Evolutionary conservation across 2,888 invertebrate genomes (phyloP).

Genomic region (Noctua janthe): DNA sequence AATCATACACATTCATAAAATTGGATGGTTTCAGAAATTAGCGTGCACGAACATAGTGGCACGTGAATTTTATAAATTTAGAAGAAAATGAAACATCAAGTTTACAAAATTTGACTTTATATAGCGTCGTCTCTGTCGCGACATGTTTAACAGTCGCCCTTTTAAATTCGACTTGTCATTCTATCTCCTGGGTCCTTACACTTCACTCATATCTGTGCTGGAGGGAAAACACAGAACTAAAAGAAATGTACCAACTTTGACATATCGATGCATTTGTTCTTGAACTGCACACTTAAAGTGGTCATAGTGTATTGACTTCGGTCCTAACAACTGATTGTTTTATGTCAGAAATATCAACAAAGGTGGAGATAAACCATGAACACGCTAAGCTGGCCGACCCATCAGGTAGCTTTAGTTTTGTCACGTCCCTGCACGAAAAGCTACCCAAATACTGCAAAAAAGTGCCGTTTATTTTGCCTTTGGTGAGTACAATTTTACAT

Average conservation of each 20-base stretch:
- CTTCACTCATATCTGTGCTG: not conserved
- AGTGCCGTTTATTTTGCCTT: conserved; percentile 59
- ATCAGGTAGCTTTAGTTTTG: conserved; percentile 23
- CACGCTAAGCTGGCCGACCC: conserved; percentile 59
- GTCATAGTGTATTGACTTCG: not conserved
- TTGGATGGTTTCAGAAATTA: not conserved
- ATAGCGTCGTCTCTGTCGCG: not conserved
- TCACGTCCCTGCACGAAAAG: conserved; percentile 10
- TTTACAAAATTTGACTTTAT: not conserved
- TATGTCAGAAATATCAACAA: conserved; percentile 70
- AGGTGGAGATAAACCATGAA: conserved; percentile 64
- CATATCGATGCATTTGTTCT: not conserved
- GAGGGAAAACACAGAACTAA: not conserved
- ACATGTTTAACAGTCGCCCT: not conserved
- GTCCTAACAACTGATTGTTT: not conserved
- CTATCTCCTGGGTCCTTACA: not conserved
- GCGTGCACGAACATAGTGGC: not conserved
- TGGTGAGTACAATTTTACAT: conserved; percentile 53
- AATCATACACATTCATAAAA: not conserved
- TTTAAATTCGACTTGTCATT: not conserved
- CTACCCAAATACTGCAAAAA: conserved; percentile 49
- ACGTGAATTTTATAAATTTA: not conserved
- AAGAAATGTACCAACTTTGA: not conserved
- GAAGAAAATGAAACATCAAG: not conserved
- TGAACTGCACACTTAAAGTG: not conserved